Base-by-base conservation (phyloP, 2,888 invertebrate genomes). In the Spisula subtruncata region DNA sequence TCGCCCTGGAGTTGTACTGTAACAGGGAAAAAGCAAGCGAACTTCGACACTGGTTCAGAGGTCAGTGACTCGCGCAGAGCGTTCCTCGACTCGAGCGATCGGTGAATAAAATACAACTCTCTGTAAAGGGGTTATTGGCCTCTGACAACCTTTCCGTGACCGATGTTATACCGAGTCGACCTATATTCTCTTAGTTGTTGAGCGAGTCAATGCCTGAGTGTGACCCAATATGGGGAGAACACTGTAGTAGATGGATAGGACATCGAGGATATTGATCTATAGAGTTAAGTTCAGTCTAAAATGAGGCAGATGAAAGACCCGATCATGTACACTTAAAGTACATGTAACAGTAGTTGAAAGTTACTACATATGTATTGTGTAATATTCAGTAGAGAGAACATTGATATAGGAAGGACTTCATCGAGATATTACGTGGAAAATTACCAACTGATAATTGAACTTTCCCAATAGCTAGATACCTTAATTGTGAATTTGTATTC, bases 131-230 rank as follows among this genome's bases (percentile, higher is more conserved):
- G 81, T 87, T 20, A 87, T 51, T 35, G 86, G 12, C 86, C 71
- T 82, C 41, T 18, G 25, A 81, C 81, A 81, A 86, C 86, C 86
- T 81, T 41, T 81, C 1, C 12, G 48, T 54, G 86, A 87, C 86
- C 86, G 82, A 8, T 48, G 71, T 75, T 87, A 71, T 82, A 82
- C 66, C 71, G 75, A 46, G 29, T 48, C 48, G 86, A 87, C 86
- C 86, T 71, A 75, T 8, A 51, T 85, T 56, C 80, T 79, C 80
- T 80, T 85, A 79, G 80, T 85, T 85, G 80, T 85, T 54, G 80
- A 56, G 35, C 20, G 85, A 85, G 85, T 85, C 85, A 85, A 85
- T 32, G 85, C 41, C 85, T 85, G 80, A 56, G 18, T 56, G 6
- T 85, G 85, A 85, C 85, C 85, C 51, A 51, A 85, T 54, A 51